phyloP scores from a whole-genome alignment of 2,888 invertebrate species.

The Allacma fusca region DNA sequence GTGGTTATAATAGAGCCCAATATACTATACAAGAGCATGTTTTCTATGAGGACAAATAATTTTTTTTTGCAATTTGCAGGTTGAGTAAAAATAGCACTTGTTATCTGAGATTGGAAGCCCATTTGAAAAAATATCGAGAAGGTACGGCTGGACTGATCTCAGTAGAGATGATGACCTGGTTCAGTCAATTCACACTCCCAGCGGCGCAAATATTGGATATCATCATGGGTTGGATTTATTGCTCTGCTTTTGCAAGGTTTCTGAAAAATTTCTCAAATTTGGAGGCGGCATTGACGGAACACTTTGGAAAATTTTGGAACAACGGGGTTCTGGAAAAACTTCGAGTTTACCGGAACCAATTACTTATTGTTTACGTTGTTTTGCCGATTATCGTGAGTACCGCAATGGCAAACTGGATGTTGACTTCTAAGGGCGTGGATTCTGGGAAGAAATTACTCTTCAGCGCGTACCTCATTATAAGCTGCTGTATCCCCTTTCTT shows the following conservation, averaged over 20 bases:
- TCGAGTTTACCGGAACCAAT: neutral
- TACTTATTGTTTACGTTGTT: neutral
- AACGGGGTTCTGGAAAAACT: neutral
- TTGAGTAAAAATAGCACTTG: neutral
- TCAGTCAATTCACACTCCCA: neutral
- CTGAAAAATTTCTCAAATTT: neutral
- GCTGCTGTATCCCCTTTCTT: neutral
- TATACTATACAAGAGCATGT: no score
- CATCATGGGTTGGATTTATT: neutral
- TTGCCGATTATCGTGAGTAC: neutral
- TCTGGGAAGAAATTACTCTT: neutral
- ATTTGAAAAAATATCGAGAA: neutral
- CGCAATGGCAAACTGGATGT: neutral
- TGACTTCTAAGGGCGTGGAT: neutral
- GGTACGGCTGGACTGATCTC: neutral
- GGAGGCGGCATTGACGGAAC: neutral
- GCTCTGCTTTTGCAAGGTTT: neutral
- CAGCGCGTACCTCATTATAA: no score
- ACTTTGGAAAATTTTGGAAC: neutral
- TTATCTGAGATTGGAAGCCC: neutral
- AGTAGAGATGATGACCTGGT: neutral
- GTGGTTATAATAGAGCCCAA: no score
- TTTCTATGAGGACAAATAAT: no score
- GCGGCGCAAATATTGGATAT: neutral
- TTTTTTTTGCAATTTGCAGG: neutral